These are phyloP conservation scores for Heliornis fulica DNA, from an alignment of 2,113 vertebrate species.

Conservation along the genomic window DNA sequence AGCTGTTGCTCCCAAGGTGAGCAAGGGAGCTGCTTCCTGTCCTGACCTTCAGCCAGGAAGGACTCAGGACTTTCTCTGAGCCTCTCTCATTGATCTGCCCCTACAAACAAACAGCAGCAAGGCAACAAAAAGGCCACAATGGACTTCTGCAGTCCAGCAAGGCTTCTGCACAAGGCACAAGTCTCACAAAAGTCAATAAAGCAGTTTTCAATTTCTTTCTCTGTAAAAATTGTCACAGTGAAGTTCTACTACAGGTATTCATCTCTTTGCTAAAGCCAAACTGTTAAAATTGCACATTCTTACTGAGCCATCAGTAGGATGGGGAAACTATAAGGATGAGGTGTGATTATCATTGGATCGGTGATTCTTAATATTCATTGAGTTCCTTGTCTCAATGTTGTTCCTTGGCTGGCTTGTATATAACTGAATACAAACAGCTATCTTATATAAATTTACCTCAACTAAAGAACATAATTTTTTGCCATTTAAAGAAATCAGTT, in stretches of 20 bases:
- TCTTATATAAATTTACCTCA: not conserved
- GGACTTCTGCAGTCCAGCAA: not conserved
- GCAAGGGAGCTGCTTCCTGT: not conserved
- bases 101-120: not conserved
- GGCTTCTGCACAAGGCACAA: not conserved
- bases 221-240: not conserved
- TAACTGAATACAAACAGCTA: not conserved
- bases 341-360: not conserved
- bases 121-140: not conserved
- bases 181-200: not conserved
- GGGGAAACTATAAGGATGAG: not conserved
- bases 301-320: not conserved
- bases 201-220: not conserved
- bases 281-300: not conserved
- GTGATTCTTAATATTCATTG: not conserved
- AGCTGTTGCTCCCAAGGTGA: not conserved
- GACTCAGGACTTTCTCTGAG: not conserved
- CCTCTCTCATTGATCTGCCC: not conserved
- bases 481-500: not conserved
- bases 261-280: not conserved
- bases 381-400: not conserved
- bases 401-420: not conserved
- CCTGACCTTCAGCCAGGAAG: not conserved
- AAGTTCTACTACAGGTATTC: not conserved
- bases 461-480: not conserved